Percentiles rank a stretch among this genome's conserved stretches.
Conservation (phyloP, 2,797 vertebrate species). For the Pseudomugil gertrudae region DNA sequence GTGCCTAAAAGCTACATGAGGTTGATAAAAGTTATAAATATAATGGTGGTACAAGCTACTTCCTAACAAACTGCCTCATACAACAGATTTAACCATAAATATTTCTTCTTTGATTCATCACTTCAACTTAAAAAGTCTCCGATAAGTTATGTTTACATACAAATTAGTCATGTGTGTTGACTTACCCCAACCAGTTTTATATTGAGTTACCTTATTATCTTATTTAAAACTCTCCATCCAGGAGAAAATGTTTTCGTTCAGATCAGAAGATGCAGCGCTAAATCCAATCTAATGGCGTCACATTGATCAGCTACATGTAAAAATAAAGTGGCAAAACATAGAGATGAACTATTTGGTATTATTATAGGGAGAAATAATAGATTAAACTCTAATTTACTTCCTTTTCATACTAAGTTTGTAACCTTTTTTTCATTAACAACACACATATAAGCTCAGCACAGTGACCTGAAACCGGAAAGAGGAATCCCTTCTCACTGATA, state of each 20-base stretch:
- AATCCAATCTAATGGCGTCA: background rate
- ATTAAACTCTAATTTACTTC: background rate
- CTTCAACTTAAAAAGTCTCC: constrained; percentile 27
- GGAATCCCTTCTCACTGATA: constrained; percentile 25
- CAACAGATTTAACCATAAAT: constrained; percentile 26
- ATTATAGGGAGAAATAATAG: background rate
- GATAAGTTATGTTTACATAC: background rate
- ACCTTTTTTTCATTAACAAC: background rate
- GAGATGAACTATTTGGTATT: background rate
- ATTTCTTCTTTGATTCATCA: constrained; percentile 31
- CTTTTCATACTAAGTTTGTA: background rate
- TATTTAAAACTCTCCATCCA: constrained; percentile 2
- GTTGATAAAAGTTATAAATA: background rate
- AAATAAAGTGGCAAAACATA: background rate
- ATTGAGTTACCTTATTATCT: constrained; percentile 26
- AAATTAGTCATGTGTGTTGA: constrained; percentile 20
- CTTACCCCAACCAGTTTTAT: background rate
- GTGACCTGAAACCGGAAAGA: constrained; percentile 26
- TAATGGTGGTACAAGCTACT: background rate
- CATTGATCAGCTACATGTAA: background rate
- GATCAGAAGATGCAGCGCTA: background rate
- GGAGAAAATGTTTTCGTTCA: background rate
- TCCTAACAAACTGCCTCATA: constrained; percentile 27
- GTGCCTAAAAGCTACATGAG: background rate
- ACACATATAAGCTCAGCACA: background rate